Conservation (phyloP, 2,113 vertebrate genomes). For the Otus sunia region DNA sequence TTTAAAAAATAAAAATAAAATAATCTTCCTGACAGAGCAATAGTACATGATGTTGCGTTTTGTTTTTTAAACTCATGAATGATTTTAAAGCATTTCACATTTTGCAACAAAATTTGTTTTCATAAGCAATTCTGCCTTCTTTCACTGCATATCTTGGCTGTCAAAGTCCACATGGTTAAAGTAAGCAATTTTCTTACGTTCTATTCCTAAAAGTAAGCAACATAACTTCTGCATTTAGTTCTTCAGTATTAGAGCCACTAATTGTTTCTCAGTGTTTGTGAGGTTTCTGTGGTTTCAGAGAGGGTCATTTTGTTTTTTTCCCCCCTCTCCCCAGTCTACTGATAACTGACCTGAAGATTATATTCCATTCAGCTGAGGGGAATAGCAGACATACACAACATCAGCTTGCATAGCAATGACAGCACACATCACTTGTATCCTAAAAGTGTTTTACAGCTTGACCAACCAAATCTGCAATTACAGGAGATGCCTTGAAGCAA, state of each 20-base stretch:
- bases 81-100: neutral
- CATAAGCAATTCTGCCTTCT: neutral
- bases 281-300: neutral
- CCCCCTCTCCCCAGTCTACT: fast-evolving
- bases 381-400: neutral
- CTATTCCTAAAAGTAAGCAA: neutral
- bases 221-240: neutral
- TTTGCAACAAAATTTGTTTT: neutral
- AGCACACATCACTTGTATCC: neutral
- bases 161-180: neutral
- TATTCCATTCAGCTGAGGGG: neutral
- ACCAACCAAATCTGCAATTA: conserved; percentile 15
- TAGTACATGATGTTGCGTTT: neutral
- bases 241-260: neutral
- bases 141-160: neutral
- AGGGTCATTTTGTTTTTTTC: neutral
- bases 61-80: neutral
- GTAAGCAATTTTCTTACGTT: neutral
- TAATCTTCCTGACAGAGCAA: neutral
- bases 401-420: neutral
- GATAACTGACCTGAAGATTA: neutral
- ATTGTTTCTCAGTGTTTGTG: neutral
- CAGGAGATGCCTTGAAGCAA: neutral
- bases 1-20: neutral
- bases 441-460: neutral